These are phyloP conservation scores for Drosophila falleni DNA, from an alignment of 2,888 invertebrate genomes.

Conservation along the genomic window DNA sequence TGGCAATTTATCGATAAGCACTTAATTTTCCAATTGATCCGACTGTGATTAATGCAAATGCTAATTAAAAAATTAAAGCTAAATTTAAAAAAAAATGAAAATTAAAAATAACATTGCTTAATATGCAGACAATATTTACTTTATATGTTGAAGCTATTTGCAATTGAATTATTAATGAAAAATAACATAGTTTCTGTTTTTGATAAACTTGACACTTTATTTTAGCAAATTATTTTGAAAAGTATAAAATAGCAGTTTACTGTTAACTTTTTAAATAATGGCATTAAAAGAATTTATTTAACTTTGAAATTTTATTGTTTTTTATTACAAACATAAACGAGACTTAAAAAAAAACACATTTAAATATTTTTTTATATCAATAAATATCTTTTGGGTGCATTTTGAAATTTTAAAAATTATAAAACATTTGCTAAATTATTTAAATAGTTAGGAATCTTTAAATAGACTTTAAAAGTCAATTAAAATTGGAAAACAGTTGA, in stretches of 20 bases:
- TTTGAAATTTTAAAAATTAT: background rate
- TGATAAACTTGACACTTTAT: too few relatives aligned
- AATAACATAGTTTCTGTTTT: too few relatives aligned
- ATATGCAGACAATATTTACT: background rate
- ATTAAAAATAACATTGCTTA: background rate
- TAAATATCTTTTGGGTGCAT: background rate
- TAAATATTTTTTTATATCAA: too few relatives aligned
- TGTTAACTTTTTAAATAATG: too few relatives aligned
- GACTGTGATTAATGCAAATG: constrained; percentile 20
- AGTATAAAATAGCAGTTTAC: too few relatives aligned
- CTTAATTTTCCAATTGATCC: constrained; percentile 19
- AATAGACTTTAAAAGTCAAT: background rate
- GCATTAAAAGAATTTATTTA: too few relatives aligned
- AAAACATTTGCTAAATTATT: background rate
- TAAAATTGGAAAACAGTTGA: background rate
- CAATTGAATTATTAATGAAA: too few relatives aligned
- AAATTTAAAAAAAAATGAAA: too few relatives aligned
- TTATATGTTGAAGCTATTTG: background rate
- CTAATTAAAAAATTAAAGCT: constrained; percentile 12
- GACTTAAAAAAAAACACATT: too few relatives aligned
- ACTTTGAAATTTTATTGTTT: too few relatives aligned
- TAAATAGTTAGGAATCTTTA: background rate
- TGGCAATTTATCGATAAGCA: constrained; percentile 56
- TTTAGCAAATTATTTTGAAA: too few relatives aligned
- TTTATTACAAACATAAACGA: too few relatives aligned